Conservation (phyloP, 2,888 invertebrate species). For the Lordiphosa fenestrarum region DNA sequence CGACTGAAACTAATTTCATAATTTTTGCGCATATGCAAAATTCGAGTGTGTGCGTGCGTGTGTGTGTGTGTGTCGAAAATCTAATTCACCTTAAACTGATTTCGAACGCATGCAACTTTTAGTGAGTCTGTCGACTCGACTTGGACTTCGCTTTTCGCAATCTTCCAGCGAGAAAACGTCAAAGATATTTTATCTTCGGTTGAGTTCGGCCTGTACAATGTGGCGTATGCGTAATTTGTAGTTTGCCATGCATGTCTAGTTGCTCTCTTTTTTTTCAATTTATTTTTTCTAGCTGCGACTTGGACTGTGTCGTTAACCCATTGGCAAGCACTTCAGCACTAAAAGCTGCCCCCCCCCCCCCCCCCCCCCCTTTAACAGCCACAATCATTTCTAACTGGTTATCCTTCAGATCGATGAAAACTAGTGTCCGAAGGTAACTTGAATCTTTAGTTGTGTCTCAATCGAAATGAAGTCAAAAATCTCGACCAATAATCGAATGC, state of each 20-base stretch:
- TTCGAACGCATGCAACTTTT: constrained; percentile 47
- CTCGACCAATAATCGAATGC: no score
- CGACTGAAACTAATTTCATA: constrained; percentile 58
- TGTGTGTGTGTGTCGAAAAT: constrained; percentile 39
- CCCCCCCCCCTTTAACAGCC: neutral
- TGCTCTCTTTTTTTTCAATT: neutral
- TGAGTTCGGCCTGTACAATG: constrained; percentile 35
- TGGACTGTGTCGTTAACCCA: constrained; percentile 40
- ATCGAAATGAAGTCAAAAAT: constrained; percentile 11
- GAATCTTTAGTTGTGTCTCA: constrained; percentile 11
- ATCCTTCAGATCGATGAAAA: constrained; percentile 36
- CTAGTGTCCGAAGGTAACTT: constrained; percentile 34
- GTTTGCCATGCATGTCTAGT: constrained; percentile 67
- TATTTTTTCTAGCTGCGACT: constrained; percentile 9
- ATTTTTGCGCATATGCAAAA: constrained; percentile 36
- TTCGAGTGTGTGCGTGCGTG: constrained; percentile 8
- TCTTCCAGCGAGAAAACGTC: constrained; percentile 22
- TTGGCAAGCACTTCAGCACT: constrained; percentile 13
- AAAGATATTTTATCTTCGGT: constrained; percentile 52
- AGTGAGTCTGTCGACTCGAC: constrained; percentile 32
- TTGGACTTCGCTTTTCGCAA: constrained; percentile 46
- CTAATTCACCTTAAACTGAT: constrained; percentile 68
- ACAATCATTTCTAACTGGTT: constrained; percentile 29
- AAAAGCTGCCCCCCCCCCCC: constrained; percentile 4
- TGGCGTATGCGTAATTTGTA: constrained; percentile 70